Percentiles rank a stretch among this genome's conserved stretches.
phyloP scores from a whole-genome alignment of 1,140 invertebrate genomes.

The Procambarus virginalis region DNA sequence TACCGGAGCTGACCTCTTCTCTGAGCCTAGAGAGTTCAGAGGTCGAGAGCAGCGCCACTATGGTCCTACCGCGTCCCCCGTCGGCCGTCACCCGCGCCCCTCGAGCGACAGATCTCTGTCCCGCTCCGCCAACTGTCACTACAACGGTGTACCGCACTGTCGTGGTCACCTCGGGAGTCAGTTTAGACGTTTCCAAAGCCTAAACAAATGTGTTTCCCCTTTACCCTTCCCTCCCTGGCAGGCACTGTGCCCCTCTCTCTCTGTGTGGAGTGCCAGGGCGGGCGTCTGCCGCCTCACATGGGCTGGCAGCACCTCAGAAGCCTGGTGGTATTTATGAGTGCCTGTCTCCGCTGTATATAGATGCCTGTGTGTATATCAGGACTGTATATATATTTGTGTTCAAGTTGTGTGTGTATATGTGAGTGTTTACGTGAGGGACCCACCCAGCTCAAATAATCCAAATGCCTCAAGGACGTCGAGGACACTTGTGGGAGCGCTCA shows the following conservation, averaged over 20 bases:
- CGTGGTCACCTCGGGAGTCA: conserved; percentile 35
- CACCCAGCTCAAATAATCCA: conserved; percentile 59
- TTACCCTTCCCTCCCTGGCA: background rate
- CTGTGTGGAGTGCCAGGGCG: background rate
- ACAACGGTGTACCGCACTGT: conserved; percentile 62
- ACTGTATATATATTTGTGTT: conserved; percentile 38
- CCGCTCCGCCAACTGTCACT: conserved; percentile 54
- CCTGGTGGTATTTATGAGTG: conserved; percentile 55
- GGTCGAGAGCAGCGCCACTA: conserved; percentile 32
- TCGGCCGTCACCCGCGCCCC: conserved; percentile 1
- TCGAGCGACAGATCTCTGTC: conserved; percentile 12
- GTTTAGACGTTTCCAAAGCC: background rate
- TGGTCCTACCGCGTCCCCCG: conserved; percentile 24
- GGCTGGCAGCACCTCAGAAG: background rate
- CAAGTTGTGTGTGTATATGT: conserved; percentile 23
- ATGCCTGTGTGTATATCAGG: conserved; percentile 23
- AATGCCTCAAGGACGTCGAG: conserved; percentile 59
- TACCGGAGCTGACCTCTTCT: conserved; percentile 60
- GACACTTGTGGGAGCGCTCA: conserved; percentile 2
- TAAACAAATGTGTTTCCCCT: background rate
- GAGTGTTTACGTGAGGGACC: conserved; percentile 40
- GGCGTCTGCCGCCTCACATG: background rate
- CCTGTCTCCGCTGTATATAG: conserved; percentile 30
- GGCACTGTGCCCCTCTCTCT: background rate
- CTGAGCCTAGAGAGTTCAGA: conserved; percentile 51